Evolutionary conservation across 1,140 invertebrate genomes (phyloP).

Genomic region (Tribolium castaneum): DNA sequence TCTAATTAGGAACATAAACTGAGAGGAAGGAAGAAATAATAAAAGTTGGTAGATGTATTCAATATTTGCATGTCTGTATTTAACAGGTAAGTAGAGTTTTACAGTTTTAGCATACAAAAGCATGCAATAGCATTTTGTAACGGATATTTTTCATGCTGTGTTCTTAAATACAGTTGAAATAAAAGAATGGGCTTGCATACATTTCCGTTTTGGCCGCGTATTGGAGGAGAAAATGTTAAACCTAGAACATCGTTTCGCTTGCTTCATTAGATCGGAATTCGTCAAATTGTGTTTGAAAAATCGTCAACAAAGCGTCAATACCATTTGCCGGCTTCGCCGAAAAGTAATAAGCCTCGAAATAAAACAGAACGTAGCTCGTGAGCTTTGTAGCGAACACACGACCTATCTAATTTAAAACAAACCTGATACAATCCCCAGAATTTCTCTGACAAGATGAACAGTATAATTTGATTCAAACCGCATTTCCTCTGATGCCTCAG

Average conservation of each 20-base stretch:
- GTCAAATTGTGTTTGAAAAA: background rate
- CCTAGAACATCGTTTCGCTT: background rate
- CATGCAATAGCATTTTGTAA: background rate
- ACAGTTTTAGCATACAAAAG: background rate
- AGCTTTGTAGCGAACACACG: conserved; percentile 32
- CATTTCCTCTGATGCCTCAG: conserved; percentile 53
- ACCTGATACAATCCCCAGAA: conserved; percentile 54
- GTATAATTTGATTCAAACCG: conserved; percentile 59
- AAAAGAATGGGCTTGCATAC: too few species aligned
- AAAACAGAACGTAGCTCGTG: conserved; percentile 31
- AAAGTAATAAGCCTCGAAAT: conserved; percentile 30
- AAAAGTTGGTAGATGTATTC: conserved; percentile 10
- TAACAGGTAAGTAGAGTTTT: background rate
- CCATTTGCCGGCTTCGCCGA: conserved; percentile 7
- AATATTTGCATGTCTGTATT: conserved; percentile 4
- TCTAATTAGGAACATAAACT: too few species aligned
- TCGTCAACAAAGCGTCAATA: conserved; percentile 24
- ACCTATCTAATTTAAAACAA: conserved; percentile 53
- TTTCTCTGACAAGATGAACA: conserved; percentile 56
- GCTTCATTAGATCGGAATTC: background rate
- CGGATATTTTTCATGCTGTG: background rate
- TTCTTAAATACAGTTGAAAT: too few species aligned
- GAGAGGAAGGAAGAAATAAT: background rate
- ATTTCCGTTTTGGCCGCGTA: too few species aligned
- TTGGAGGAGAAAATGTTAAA: background rate